phyloP scores from a whole-genome alignment of 2,113 vertebrate genomes.

The Stegastes partitus region DNA sequence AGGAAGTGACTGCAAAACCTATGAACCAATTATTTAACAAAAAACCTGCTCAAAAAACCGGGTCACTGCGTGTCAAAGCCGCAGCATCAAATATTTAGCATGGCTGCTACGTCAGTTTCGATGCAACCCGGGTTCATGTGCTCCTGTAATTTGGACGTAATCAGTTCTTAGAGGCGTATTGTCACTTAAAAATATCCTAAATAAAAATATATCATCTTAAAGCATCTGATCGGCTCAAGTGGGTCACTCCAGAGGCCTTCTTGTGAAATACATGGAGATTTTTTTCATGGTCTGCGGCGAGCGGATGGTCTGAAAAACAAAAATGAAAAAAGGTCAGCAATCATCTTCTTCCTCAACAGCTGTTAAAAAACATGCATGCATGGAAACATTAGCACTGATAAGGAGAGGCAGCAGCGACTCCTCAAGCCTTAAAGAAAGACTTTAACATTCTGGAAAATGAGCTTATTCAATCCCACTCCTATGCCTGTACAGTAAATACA shows the following conservation, averaged over 20 bases:
- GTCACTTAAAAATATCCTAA: constrained; percentile 47
- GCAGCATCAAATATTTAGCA: constrained; percentile 21
- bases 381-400: neutral
- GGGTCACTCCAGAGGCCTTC: constrained; percentile 82
- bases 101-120: neutral
- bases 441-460: too few relatives aligned
- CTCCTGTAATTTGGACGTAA: neutral
- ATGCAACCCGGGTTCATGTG: neutral
- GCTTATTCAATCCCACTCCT: too few relatives aligned
- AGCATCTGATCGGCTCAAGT: neutral
- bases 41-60: neutral
- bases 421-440: too few relatives aligned
- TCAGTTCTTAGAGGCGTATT: constrained; percentile 2
- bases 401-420: neutral
- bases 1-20: neutral
- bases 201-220: constrained; percentile 34
- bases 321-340: constrained; percentile 11
- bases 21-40: constrained; percentile 15
- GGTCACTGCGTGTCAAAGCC: constrained; percentile 22
- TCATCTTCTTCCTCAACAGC: neutral
- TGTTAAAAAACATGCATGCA: neutral
- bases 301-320: constrained; percentile 78
- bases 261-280: constrained; percentile 93
- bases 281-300: constrained; percentile 91
- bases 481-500: too few relatives aligned